These are phyloP conservation scores for Mastomys coucha DNA, from an alignment of 2,113 vertebrate species.

Conservation along the genomic window DNA sequence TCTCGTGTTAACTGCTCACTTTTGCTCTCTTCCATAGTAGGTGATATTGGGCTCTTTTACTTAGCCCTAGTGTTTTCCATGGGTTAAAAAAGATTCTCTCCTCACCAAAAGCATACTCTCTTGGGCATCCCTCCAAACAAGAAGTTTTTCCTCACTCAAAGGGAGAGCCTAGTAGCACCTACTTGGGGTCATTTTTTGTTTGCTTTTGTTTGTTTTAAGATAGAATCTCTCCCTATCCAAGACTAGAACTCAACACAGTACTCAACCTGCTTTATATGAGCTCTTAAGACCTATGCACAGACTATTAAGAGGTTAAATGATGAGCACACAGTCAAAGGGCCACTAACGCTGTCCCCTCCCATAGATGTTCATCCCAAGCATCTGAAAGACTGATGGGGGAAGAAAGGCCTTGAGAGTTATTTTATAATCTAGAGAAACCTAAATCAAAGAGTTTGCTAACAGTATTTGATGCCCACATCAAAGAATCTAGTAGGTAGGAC, in stretches of 20 bases:
- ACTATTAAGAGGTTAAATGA: neutral
- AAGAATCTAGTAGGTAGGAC: neutral
- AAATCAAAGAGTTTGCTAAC: neutral
- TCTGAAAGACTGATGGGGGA: neutral
- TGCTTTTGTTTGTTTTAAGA: neutral
- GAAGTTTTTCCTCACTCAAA: neutral
- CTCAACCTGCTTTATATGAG: neutral
- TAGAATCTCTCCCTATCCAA: neutral
- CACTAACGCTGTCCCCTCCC: neutral
- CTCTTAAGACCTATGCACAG: neutral
- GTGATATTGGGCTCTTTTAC: neutral
- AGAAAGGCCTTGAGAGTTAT: neutral
- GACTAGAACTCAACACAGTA: neutral
- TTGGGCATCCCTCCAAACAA: neutral
- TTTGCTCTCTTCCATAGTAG: neutral
- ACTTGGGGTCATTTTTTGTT: neutral
- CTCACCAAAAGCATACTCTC: neutral
- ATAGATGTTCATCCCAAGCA: neutral
- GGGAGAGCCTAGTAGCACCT: neutral
- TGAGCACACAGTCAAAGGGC: neutral
- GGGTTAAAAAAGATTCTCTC: neutral
- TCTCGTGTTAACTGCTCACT: neutral
- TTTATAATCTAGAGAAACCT: neutral
- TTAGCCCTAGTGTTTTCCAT: neutral
- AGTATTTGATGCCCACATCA: neutral